phyloP scores from a whole-genome alignment of 2,888 invertebrate species.

The Graphium colonna region DNA sequence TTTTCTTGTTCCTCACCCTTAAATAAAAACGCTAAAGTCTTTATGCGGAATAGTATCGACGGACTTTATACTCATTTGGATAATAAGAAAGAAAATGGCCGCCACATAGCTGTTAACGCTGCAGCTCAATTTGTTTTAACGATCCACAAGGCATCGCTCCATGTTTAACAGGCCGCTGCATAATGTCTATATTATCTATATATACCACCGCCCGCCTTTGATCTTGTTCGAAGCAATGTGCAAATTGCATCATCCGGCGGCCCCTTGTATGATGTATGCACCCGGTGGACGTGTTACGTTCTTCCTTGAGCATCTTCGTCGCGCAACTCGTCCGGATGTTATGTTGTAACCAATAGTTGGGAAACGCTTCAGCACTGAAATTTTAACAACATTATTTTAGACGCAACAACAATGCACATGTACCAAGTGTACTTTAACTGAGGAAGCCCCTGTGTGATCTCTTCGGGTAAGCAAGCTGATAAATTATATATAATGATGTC shows the following conservation, averaged over 20 bases:
- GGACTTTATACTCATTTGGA: constrained; percentile 9
- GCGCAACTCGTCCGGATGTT: no score
- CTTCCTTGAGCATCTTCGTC: background rate
- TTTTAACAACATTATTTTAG: no score
- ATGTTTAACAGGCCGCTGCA: background rate
- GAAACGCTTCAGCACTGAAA: no score
- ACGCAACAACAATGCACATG: no score
- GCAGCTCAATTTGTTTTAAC: constrained; percentile 13
- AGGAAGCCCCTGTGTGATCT: no score
- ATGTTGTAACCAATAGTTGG: no score
- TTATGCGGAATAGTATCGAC: constrained; percentile 8
- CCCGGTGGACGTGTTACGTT: background rate
- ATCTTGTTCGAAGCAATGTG: background rate
- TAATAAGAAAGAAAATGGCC: constrained; percentile 2
- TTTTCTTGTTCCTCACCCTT: no score
- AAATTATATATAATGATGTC: no score
- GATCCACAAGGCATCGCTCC: constrained; percentile 2
- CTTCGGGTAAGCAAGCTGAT: no score
- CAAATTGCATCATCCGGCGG: background rate
- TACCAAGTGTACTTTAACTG: no score
- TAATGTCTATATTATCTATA: background rate
- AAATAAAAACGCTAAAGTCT: background rate
- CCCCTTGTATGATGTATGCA: background rate
- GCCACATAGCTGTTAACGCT: background rate
- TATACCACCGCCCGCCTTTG: background rate